Base-by-base conservation (phyloP, 2,888 invertebrate species). In the Harpalus rufipes region DNA sequence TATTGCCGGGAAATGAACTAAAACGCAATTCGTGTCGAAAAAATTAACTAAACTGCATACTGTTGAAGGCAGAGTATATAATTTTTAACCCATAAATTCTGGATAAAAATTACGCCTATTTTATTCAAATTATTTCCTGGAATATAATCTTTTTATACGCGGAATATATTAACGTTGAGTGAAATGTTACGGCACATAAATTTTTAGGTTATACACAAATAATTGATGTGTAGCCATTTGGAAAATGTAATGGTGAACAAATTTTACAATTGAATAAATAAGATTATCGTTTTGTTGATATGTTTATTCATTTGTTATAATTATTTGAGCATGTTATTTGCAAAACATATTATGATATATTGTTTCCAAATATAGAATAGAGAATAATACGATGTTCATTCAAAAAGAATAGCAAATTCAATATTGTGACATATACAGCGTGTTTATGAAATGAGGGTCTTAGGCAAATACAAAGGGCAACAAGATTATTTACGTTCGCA, bases 211-310 rank as follows among this genome's bases (percentile, higher is more conserved):
- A 51, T 51, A 10, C 10, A 12, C 44, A 12, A 51, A 51, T 51
- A 51, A 51, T 51, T 51, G 12, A 51, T 51, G 44, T 51, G 10
- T 5, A 12, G 10, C 44, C 10, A 8, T 10, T 51, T 12, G 44
- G 44, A 51, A 51, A 51, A 51, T 51, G 7, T 51, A 51, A 51
- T 51, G 44, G 10, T 51, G 44, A 51, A 51, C 10, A 51, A 51
- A 51, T 51, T 51, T 51, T 51, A 51, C 44, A 51, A 51, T 51
- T 51, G 44, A 51, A 51, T 51, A 51, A 51, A 51, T 51, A 51
- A 51, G 44, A 51, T 51, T 51, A 51, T 51, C 44, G 12, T 12
- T 12, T 51, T 51, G 44, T 12, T 51, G 44, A 51, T 32, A 32
- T 51, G 44, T 12, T 51, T 51, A 51, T 51, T 51, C 44, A 51